Base-by-base conservation (phyloP, 2,113 vertebrate species). In the Ophiodon elongatus region DNA sequence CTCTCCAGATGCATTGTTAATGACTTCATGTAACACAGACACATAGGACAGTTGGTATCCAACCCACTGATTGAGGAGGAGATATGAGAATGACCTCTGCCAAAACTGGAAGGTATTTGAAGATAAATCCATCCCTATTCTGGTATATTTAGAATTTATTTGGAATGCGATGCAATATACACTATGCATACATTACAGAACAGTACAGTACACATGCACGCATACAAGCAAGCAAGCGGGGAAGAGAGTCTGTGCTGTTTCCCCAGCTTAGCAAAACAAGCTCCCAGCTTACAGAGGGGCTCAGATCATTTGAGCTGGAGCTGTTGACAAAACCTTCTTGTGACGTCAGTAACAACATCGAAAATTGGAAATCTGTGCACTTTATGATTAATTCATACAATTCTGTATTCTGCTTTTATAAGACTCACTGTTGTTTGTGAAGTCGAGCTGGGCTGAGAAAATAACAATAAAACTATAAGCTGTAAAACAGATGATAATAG, bases 1-100 rank as follows among this genome's bases (percentile, higher is more conserved):
- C 69, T 63, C 84, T 91, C 80, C 92, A 92, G 89, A 87, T 91
- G 89, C 72, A 72, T 74, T 82, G 79, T 85, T 85, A 83, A 86
- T 86, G 76, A 80, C 43, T 69, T 80, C 62, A 76, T 81, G 79
- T 62, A 80, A 67, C 71, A 73, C 19, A 80, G 54, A 64, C 5
- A 0, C 43, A 74, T 21, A 72, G 17, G 73, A 66, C 35, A 63
- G 69, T 68, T 72, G 7, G 41, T 65, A 29, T 73, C 43, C 63
- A 60, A 29, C 45, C 74, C 25, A 29, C 41, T 37, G 41, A 66
- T 25, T 13, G 27, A 69, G 15, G 35, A 50, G n/a, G 9, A 63
- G 37, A 52, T 17, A 47, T 43, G 60, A 43, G 65, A 43, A 11
- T 68, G 47, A 65, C 57, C 45, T 76, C 19, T 82, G n/a, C 10